Percentiles rank a stretch among this genome's conserved stretches.
These are phyloP conservation scores for Zaprionus obscuricornis DNA, from an alignment of 2,888 invertebrate genomes.

Conservation along the genomic window DNA sequence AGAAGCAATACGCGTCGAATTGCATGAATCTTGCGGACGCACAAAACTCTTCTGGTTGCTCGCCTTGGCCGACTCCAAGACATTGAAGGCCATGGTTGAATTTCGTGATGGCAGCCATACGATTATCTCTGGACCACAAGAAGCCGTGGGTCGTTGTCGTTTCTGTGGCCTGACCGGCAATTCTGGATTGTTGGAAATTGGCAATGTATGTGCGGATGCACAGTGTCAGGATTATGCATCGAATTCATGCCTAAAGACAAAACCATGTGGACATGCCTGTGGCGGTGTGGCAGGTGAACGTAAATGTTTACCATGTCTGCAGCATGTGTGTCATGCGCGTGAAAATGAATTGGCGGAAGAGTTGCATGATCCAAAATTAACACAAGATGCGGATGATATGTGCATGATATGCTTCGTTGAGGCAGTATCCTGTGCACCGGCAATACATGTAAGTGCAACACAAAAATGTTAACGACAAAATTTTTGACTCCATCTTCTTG, in stretches of 20 bases:
- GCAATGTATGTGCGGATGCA: constrained; percentile 96
- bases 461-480: not conserved
- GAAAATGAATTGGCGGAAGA: constrained; percentile 81
- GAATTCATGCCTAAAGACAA: constrained; percentile 91
- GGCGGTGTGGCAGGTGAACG: constrained; percentile 95
- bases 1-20: constrained; percentile 96
- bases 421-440: constrained; percentile 96
- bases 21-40: constrained; percentile 98
- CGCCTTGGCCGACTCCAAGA: constrained; percentile 95
- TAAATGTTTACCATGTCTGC: constrained; percentile 94
- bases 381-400: constrained; percentile 99
- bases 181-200: constrained; percentile 93
- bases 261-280: constrained; percentile 95
- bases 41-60: constrained; percentile 98
- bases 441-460: constrained; percentile 88
- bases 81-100: constrained; percentile 95
- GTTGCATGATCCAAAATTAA: constrained; percentile 85
- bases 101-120: constrained; percentile 90
- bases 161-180: constrained; percentile 95
- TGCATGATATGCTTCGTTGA: constrained; percentile 99
- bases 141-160: constrained; percentile 90
- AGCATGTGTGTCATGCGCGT: constrained; percentile 88
- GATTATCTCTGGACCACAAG: constrained; percentile 83
- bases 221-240: constrained; percentile 91
- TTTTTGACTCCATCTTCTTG: not conserved